These are phyloP conservation scores for Uria aalge DNA, from an alignment of 2,113 vertebrate species.

Conservation along the genomic window DNA sequence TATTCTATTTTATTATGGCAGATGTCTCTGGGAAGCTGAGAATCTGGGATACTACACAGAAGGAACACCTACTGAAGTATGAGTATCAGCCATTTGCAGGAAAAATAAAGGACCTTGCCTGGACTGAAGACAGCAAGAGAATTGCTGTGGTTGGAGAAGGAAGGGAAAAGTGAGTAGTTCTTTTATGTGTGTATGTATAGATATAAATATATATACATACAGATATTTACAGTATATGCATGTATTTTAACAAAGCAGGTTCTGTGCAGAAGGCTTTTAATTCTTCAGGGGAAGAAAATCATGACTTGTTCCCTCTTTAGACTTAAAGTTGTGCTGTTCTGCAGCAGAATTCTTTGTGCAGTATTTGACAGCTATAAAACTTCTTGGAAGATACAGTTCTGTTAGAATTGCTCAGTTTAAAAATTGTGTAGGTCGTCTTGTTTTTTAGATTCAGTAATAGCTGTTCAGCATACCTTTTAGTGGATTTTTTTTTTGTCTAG, in stretches of 20 bases:
- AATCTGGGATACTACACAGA: slow-evolving; percentile 99
- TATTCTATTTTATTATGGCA: slow-evolving; percentile 60
- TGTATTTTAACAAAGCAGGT: neutral
- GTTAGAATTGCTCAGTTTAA: neutral
- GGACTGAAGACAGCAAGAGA: slow-evolving; percentile 96
- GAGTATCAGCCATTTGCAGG: slow-evolving; percentile 93
- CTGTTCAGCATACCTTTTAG: neutral
- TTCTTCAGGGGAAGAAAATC: neutral
- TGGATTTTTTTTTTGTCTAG: neutral
- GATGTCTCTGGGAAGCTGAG: slow-evolving; percentile 91
- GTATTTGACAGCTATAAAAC: neutral
- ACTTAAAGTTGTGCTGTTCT: neutral
- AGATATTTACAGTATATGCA: neutral
- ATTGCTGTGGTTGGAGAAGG: slow-evolving; percentile 93
- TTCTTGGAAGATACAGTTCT: neutral
- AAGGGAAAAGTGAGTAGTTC: slow-evolving; percentile 87
- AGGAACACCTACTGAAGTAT: slow-evolving; percentile 93
- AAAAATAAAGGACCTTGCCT: slow-evolving; percentile 92
- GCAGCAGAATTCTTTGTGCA: neutral
- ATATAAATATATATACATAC: neutral
- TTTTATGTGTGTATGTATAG: neutral
- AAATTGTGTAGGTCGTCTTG: neutral
- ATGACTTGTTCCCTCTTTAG: neutral
- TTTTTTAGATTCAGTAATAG: neutral
- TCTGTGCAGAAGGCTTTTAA: neutral